phyloP scores from a whole-genome alignment of 2,797 vertebrate species.

The Epinephelus malabaricus region DNA sequence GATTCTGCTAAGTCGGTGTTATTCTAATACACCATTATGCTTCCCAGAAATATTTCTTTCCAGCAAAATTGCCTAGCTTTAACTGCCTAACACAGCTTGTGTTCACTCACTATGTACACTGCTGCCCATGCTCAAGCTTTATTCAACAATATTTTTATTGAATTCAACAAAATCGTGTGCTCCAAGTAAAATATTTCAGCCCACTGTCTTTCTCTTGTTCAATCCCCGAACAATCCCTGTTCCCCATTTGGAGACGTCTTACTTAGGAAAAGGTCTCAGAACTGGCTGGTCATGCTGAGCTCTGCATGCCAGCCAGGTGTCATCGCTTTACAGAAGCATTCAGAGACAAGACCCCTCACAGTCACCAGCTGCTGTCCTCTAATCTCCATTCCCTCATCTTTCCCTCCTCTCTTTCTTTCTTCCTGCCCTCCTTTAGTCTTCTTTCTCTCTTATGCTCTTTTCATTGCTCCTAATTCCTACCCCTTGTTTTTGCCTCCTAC shows the following conservation, averaged over 20 bases:
- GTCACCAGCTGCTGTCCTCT: constrained; percentile 70
- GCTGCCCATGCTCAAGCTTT: not conserved
- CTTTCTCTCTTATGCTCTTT: constrained; percentile 15
- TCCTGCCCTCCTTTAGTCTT: not conserved
- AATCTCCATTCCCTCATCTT: constrained; percentile 23
- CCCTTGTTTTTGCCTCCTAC: constrained; percentile 10
- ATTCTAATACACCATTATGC: not conserved
- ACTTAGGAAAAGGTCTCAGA: constrained; percentile 44
- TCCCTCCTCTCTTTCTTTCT: not conserved
- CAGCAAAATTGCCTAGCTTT: not conserved
- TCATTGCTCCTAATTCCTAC: not conserved
- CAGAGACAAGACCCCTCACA: constrained; percentile 69
- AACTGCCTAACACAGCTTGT: not conserved
- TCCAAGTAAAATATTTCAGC: constrained; percentile 12
- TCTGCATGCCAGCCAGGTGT: constrained; percentile 70
- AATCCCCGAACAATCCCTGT: not conserved
- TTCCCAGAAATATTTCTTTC: not conserved
- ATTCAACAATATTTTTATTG: not conserved
- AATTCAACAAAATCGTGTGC: not conserved
- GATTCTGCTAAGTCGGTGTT: not conserved
- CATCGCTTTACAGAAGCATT: constrained; percentile 66
- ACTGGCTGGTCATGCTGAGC: constrained; percentile 61
- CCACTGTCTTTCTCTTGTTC: not conserved
- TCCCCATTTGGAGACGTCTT: constrained; percentile 44
- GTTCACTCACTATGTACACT: not conserved